Conservation (phyloP, 2,888 invertebrate genomes). For the Andrena praecox region DNA sequence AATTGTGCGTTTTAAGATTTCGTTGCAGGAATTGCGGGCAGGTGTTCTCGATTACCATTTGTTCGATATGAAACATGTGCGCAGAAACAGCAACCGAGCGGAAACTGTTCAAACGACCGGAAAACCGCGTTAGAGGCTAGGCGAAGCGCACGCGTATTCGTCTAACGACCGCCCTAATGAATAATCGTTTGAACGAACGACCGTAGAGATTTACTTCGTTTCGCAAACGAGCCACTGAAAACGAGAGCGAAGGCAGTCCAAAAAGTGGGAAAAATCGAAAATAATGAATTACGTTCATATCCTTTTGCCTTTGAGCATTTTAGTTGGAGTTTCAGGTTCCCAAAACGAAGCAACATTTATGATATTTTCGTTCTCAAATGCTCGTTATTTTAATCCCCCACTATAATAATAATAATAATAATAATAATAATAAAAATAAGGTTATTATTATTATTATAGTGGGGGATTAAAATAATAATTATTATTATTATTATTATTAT, state of each 20-base stretch:
- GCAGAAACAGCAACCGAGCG: constrained; percentile 16
- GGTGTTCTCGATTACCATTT: too few species aligned
- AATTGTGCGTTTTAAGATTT: too few species aligned
- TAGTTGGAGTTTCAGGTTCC: neutral
- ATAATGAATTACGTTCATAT: too few species aligned
- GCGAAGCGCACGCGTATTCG: constrained; percentile 14
- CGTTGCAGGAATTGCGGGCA: too few species aligned
- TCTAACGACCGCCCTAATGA: constrained; percentile 21
- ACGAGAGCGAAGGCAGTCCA: neutral
- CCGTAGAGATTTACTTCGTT: neutral
- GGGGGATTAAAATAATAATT: too few species aligned
- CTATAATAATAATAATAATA: too few species aligned
- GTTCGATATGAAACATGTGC: neutral
- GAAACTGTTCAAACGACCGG: constrained; percentile 30
- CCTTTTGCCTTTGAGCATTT: too few species aligned
- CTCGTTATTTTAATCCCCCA: neutral
- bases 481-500: too few species aligned
- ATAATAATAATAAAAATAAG: too few species aligned
- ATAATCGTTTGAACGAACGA: constrained; percentile 9
- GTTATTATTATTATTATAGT: too few species aligned
- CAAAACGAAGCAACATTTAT: neutral
- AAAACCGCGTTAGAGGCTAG: constrained; percentile 15
- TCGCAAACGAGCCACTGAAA: neutral
- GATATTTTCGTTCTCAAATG: neutral
- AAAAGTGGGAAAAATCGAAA: neutral